Evolutionary conservation across 2,113 vertebrate genomes (phyloP), one percentile per base, ranked within the genome.

Genomic region (Ia io): DNA sequence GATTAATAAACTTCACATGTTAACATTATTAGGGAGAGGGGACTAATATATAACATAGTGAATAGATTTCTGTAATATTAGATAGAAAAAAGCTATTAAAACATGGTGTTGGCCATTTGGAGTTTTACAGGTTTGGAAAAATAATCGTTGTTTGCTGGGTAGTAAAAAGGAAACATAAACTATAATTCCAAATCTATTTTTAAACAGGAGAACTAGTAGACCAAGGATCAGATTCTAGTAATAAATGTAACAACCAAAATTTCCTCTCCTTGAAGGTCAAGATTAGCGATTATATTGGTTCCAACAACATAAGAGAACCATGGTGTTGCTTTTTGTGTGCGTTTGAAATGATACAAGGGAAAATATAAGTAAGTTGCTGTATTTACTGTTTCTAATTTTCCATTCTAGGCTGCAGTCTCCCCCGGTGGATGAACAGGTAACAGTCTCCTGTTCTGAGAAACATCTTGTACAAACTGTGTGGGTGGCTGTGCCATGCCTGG

Each of bases 341-440:
- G 85, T 86, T 78, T 51, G 37, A 69, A 49, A n/a, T 65, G 35
- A 56, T 51, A 23, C 6, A 70, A 51, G 16, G 56, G 25, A 22
- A 84, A 86, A 49, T 59, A 37, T 8, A 79, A 3, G n/a, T 79
- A 32, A 96, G 22, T 86, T 70, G 5, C 28, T 79, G 16, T 84
- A 88, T 90, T 97, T 96, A 71, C 28, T 56, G 5, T 86, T 89
- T 91, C n/a, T 84, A n/a, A 73, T 95, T 98, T 79, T 90, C 53
- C 28, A 1, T 97, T 96, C 16, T 6, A 98, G 98, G 95, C 94
- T 76, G 16, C 95, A 23, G n/a, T 73, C 96, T 1, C 0, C 3
- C 69, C 3, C 6, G 0, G 74, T 76, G 91, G 97, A 98, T 0
- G 97, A 97, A 91, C 98, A 98, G 97, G 98, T 98, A 95, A 94